These are phyloP conservation scores for Drosophila anomelani DNA, from an alignment of 2,888 invertebrate genomes.

Conservation along the genomic window DNA sequence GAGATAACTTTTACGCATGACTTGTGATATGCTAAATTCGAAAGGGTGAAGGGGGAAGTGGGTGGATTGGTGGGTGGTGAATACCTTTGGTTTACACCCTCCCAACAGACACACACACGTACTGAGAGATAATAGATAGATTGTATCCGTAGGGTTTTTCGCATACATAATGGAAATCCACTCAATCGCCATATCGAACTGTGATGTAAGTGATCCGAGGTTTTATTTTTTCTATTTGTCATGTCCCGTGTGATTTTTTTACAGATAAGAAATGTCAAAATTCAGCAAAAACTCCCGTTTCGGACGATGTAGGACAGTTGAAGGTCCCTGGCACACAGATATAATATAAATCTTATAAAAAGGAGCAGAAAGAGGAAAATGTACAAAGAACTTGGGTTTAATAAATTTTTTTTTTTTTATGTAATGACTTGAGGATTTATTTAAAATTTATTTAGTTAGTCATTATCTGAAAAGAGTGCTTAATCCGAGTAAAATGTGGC, in stretches of 20 bases:
- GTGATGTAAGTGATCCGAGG: constrained; percentile 48
- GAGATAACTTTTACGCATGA: constrained; percentile 75
- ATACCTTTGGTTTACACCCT: constrained; percentile 43
- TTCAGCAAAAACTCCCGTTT: constrained; percentile 15
- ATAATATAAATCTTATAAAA: background rate
- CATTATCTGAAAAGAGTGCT: background rate
- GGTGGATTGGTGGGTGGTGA: background rate
- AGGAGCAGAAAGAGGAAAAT: background rate
- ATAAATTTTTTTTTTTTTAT: background rate
- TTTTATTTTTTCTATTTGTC: constrained; percentile 17
- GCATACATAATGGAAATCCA: constrained; percentile 33
- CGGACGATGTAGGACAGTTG: constrained; percentile 42
- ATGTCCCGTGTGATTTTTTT: constrained; percentile 22
- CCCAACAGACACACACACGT: constrained; percentile 7
- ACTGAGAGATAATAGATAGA: constrained; percentile 31
- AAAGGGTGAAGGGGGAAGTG: constrained; percentile 11
- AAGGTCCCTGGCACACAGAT: constrained; percentile 29
- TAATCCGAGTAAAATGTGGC: background rate
- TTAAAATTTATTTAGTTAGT: background rate
- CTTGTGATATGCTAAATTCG: constrained; percentile 63
- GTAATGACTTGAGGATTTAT: background rate
- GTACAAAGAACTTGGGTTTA: background rate
- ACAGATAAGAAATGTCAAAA: constrained; percentile 49
- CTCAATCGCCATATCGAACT: constrained; percentile 22
- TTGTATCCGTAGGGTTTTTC: constrained; percentile 34